These are phyloP conservation scores for Grammatotria lemairii DNA, from an alignment of 2,113 vertebrate species.

Conservation along the genomic window DNA sequence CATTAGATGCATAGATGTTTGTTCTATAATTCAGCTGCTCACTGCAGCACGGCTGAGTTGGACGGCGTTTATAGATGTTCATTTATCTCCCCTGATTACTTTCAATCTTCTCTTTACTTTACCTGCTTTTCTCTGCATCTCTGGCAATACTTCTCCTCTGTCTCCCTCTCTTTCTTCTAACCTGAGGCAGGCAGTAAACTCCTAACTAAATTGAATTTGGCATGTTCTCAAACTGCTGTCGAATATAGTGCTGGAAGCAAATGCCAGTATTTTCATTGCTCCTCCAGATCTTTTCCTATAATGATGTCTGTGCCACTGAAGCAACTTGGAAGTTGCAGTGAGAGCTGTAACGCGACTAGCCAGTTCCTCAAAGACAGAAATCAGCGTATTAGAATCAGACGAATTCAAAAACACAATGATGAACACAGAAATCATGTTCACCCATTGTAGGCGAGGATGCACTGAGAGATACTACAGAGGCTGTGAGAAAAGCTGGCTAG, in stretches of 20 bases:
- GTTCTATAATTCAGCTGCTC: slow-evolving; percentile 1
- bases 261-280: neutral
- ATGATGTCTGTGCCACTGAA: neutral
- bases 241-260: neutral
- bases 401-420: neutral
- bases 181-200: slow-evolving; percentile 2
- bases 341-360: neutral
- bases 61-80: neutral
- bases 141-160: neutral
- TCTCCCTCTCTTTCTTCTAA: neutral
- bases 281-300: neutral
- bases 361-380: neutral
- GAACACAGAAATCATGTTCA: neutral
- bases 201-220: slow-evolving; percentile 30
- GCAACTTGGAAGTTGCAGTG: neutral
- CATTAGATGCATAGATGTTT: slow-evolving; percentile 4
- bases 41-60: neutral
- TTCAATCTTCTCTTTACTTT: neutral
- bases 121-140: neutral
- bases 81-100: slow-evolving; percentile 20
- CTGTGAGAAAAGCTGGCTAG: neutral
- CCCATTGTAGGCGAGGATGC: neutral
- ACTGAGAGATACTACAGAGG: neutral
- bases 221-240: slow-evolving; percentile 8
- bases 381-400: neutral